Conservation (phyloP, 2,888 invertebrate species). For the Xylota segnis region DNA sequence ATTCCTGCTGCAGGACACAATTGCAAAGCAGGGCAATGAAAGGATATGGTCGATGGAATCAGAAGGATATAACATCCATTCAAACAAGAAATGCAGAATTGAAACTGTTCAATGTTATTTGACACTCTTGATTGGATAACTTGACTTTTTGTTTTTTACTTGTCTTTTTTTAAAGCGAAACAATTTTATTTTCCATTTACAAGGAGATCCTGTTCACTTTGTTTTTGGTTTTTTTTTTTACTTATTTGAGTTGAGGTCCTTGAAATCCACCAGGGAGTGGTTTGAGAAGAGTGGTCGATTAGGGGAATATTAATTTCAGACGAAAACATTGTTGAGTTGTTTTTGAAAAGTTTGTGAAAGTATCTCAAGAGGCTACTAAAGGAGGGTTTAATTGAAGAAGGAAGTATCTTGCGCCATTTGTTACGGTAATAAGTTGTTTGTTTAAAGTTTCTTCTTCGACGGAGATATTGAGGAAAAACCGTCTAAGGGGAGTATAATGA, state of each 20-base stretch:
- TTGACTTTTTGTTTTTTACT: slow-evolving; percentile 25
- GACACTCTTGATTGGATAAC: slow-evolving; percentile 55
- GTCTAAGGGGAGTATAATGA: background rate
- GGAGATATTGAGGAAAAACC: background rate
- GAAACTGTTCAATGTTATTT: slow-evolving; percentile 57
- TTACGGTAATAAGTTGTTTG: slow-evolving; percentile 38
- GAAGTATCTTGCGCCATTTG: slow-evolving; percentile 28
- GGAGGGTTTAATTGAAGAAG: slow-evolving; percentile 35
- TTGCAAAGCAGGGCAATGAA: slow-evolving; percentile 39
- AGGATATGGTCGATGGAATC: slow-evolving; percentile 44
- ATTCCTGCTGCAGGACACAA: slow-evolving; percentile 33
- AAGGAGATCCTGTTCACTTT: background rate
- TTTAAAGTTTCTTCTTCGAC: slow-evolving; percentile 10
- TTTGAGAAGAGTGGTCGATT: slow-evolving; percentile 14
- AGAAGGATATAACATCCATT: slow-evolving; percentile 33
- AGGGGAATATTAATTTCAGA: slow-evolving; percentile 49
- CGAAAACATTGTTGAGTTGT: slow-evolving; percentile 17
- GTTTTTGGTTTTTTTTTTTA: background rate
- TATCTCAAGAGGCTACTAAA: slow-evolving; percentile 33
- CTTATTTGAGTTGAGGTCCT: background rate
- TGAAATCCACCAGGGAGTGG: background rate
- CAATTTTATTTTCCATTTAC: slow-evolving; percentile 12
- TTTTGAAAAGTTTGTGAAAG: slow-evolving; percentile 27
- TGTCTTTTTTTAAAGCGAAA: background rate
- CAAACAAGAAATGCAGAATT: slow-evolving; percentile 44